Base-by-base conservation (phyloP, 2,888 invertebrate species). In the Cenopis cana region DNA sequence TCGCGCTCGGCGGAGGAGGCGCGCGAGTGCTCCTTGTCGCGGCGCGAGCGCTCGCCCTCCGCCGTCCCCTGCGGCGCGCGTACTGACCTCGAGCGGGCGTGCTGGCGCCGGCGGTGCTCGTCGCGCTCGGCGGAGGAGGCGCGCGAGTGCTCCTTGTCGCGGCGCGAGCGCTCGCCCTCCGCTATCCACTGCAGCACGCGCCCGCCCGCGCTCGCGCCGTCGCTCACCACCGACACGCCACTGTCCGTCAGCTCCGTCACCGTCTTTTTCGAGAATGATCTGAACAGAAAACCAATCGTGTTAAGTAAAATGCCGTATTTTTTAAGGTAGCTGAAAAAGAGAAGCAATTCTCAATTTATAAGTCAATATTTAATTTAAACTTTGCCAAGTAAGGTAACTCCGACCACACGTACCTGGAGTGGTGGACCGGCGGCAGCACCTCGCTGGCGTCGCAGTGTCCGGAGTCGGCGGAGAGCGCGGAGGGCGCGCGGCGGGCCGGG, bases 401-500 rank as follows among this genome's bases (percentile, higher is more conserved):
- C 2, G 24, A 24, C 12, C 12, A 12, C 12, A 83, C 79, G 14
- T 80, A 77, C 52, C 87, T 82, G 75, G 85, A 84, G 65, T 80
- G 72, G 5, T 79, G 73, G 11, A 85, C 84, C 73, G 86, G 86
- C 75, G 93, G 46, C 17, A 17, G 41, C 41, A 24, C 46, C 46
- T 68, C 68, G 84, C 72, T 87, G 85, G 95, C 96, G 73, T 94
- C 93, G 85, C 94, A 96, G 88, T 96, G 97, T 5, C 97, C 97
- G 68, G 97, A 97, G 90, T 97, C 97, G 4, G 95, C 95, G 55
- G 97, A 97, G 81, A 96, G 95, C 94, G 78, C 96, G 95, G 88
- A 95, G 73, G 89, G 82, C 17, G 90, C 88, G 73, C 89, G 89
- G 76, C 91, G 86, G 5, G 62, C 75, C 18, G 77, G 33, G 8